Evolutionary conservation across 2,797 vertebrate species (phyloP).

Genomic region (Anabacerthia variegaticeps): DNA sequence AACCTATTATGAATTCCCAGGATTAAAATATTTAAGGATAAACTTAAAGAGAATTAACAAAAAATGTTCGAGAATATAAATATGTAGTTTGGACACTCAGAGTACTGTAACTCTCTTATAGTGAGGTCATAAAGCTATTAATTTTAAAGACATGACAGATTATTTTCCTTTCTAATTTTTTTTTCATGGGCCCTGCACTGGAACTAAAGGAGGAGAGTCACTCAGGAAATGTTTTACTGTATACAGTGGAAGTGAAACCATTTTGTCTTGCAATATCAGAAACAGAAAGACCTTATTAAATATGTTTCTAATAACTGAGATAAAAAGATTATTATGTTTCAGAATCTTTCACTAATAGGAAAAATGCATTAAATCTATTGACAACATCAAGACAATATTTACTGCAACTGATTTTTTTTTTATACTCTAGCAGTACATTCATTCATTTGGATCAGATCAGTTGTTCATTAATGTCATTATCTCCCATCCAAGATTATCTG

Average conservation of each 20-base stretch:
- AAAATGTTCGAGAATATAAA: background rate
- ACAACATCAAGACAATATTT: background rate
- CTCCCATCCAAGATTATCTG: background rate
- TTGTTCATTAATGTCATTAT: background rate
- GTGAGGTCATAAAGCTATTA: background rate
- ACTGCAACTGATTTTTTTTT: background rate
- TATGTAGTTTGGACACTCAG: background rate
- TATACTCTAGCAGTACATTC: background rate
- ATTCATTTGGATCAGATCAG: background rate
- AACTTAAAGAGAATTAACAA: background rate
- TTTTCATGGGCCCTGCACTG: background rate
- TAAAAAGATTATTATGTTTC: background rate
- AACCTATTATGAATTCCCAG: background rate
- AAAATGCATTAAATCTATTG: background rate
- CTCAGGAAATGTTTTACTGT: background rate
- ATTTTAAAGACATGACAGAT: background rate
- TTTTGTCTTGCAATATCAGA: background rate
- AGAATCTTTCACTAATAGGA: background rate
- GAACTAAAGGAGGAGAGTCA: background rate
- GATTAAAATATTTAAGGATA: background rate
- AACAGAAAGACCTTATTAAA: background rate
- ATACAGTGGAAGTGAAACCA: background rate
- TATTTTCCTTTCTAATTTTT: background rate
- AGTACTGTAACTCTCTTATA: background rate
- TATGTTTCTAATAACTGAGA: background rate